Base-by-base conservation (phyloP, 2,888 invertebrate genomes). In the Lasioglossum malachurum region DNA sequence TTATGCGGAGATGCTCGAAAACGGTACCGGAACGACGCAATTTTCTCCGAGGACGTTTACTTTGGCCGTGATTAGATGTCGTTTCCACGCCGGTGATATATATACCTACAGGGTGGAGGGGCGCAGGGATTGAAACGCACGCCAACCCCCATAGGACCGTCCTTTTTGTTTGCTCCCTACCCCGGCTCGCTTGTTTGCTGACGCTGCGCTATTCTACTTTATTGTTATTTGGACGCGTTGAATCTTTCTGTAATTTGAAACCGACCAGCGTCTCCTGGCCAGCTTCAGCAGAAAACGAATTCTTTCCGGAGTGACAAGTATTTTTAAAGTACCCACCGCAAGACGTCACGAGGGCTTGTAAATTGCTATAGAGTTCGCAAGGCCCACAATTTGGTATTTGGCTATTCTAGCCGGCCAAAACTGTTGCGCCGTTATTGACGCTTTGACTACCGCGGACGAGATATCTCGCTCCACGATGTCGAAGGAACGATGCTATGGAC, bases 51-150 rank as follows among this genome's bases (percentile, higher is more conserved):
- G 90, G 76, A 87, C 80, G 79, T 87, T 89, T 86, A 89, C 90
- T 76, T 87, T 84, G 78, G 85, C 72, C 89, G 85, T 86, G 90
- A 89, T 89, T 89, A 89, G 89, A 87, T 77, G 86, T 86, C 77
- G 46, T 80, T 78, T 83, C 82, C 74, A 72, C 76, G 44, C 31
- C 14, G 38, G 76, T 78, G 67, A 78, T 80, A 84, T 67, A 64
- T 75, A 41, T 16, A 67, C 67, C 19, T 46, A 14, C 41, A 46
- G 5, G 31, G 23, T 4, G 23, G 23, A 10, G 69, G 69, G 19
- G 23, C 69, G 69, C 23, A 38, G 69, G 85, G 73, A 78, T 85
- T 83, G 79, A 72, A 75, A 83, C 78, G 57, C 35, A 74, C 64
- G 49, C 35, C 38, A 57, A 60, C 35, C 69, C 41, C 75, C 71